phyloP scores from a whole-genome alignment of 2,888 invertebrate species.

The Ectropis crepuscularia region DNA sequence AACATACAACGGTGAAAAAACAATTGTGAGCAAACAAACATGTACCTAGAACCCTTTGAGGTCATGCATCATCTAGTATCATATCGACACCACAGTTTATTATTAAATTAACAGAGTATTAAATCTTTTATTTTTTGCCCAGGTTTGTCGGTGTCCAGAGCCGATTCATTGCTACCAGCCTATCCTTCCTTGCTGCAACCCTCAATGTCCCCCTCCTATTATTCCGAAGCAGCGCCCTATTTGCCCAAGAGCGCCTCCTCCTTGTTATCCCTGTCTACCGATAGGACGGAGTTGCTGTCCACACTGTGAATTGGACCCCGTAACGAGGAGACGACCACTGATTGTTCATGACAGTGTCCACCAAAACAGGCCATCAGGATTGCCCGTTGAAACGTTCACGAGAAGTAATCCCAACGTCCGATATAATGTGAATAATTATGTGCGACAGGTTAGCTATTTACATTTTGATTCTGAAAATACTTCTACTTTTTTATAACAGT shows the following conservation, averaged over 20 bases:
- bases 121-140: conserved; percentile 20
- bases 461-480: not conserved
- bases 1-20: too few species aligned
- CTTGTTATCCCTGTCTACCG: conserved; percentile 76
- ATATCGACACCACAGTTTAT: conserved; percentile 56
- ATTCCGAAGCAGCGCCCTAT: conserved; percentile 77
- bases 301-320: conserved; percentile 77
- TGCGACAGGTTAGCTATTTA: conserved; percentile 56
- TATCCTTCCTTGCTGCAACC: conserved; percentile 75
- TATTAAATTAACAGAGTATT: too few species aligned
- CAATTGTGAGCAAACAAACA: too few species aligned
- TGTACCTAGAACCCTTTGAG: too few species aligned
- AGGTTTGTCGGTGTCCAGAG: conserved; percentile 73
- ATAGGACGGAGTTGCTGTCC: conserved; percentile 76
- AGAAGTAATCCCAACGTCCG: conserved; percentile 63
- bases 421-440: conserved; percentile 65
- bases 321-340: conserved; percentile 83
- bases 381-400: conserved; percentile 60
- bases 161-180: conserved; percentile 76
- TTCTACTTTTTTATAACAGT: too few species aligned
- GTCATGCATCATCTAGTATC: conserved; percentile 54
- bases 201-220: conserved; percentile 82
- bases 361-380: conserved; percentile 63
- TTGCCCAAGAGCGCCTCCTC: conserved; percentile 74
- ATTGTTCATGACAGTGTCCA: conserved; percentile 84